Conservation (phyloP, 2,888 invertebrate genomes). For the Tolmerus cingulatus region DNA sequence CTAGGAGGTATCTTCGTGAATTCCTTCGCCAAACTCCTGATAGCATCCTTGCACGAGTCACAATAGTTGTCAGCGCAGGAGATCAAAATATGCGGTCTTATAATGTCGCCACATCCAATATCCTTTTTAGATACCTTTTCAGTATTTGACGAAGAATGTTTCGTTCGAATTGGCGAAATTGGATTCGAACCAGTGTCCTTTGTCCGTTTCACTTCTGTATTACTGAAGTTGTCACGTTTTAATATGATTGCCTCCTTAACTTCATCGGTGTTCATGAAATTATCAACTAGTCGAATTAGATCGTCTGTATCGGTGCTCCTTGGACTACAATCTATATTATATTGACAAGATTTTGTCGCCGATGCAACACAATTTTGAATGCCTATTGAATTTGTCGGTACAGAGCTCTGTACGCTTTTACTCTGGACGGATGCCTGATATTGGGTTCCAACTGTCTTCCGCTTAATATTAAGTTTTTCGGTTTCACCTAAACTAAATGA, state of each 20-base stretch:
- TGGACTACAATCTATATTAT: constrained; percentile 51
- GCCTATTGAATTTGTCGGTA: constrained; percentile 53
- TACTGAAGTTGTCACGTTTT: constrained; percentile 25
- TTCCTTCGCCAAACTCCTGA: constrained; percentile 66
- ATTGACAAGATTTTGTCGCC: constrained; percentile 55
- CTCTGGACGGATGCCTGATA: constrained; percentile 47
- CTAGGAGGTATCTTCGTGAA: constrained; percentile 55
- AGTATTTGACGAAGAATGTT: constrained; percentile 58
- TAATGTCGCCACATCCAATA: constrained; percentile 66
- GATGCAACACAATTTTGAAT: constrained; percentile 55
- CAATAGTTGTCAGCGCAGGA: constrained; percentile 67
- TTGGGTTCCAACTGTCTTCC: constrained; percentile 58
- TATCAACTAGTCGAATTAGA: constrained; percentile 55
- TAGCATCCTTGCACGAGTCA: constrained; percentile 70
- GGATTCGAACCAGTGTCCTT: constrained; percentile 54
- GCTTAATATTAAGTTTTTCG: constrained; percentile 63
- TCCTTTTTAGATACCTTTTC: constrained; percentile 63
- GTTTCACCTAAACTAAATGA: constrained; percentile 69
- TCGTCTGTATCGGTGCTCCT: constrained; percentile 63
- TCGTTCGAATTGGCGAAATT: constrained; percentile 50
- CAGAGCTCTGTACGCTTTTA: constrained; percentile 38
- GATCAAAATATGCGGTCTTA: constrained; percentile 65
- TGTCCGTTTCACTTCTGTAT: constrained; percentile 52
- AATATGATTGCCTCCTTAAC: background rate
- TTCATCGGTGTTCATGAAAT: constrained; percentile 55